Evolutionary conservation across 2,888 invertebrate species (phyloP), one percentile per base, ranked within the genome.

Genomic region (Tupiocoris notatus): DNA sequence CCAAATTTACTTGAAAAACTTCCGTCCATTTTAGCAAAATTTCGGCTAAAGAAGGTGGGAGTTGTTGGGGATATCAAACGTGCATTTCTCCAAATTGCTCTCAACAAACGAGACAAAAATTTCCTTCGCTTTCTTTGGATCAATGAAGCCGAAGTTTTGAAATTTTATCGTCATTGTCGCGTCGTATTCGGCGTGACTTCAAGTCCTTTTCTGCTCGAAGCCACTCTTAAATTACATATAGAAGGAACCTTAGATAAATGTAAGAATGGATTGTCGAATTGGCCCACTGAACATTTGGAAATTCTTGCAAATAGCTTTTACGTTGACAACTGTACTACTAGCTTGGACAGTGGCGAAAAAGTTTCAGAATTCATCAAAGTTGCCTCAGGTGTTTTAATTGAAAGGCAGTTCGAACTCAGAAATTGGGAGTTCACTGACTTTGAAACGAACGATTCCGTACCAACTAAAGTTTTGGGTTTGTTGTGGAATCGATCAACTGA

Each of bases 111-210:
- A 6, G 67, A 67, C 23, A 17, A 57, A 67, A 20, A 57, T n/a
- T 56, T 57, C n/a, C 57, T 67, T 1, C 17, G 17, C 16, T 67
- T 67, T n/a, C 16, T 67, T 2, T 67, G 67, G 67, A 6, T 12
- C 1, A 18, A 56, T 9, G 6, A 9, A 16, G n/a, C 2, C 6
- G 57, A 56, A 12, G 18, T 20, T 21, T 9, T 67, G n/a, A 67
- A 21, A 9, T 20, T 24, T 1, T 67, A 67, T n/a, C 56, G 57
- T 6, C 67, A 67, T n/a, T n/a, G 25, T 1, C 56, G 67, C 18
- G 67, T 67, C 22, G 67, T 67, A 20, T 67, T 67, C 56, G 67
- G 67, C 9, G 20, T 67, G 12, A 21, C 67, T 1, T 21, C 57
- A 17, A 67, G 67, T 17, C 67, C 67, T 1, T 67, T 39, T 16